Base-by-base conservation (phyloP, 64 coral and sea anemone species). In the Montipora cactus region DNA sequence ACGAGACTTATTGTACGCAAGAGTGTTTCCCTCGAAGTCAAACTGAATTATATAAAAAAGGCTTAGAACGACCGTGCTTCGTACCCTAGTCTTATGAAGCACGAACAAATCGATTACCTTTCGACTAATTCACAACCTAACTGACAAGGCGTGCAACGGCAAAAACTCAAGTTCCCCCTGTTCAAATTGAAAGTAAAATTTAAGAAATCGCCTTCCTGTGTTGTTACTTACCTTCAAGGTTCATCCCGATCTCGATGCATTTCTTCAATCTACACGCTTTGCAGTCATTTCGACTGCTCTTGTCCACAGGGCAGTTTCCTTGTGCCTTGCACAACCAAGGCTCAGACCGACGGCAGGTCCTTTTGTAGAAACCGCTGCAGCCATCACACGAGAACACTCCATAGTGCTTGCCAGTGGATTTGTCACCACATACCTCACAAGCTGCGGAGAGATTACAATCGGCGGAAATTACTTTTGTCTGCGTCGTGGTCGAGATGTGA, bases 331-430 rank as follows among this genome's bases (percentile, higher is more conserved):
- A 99, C 44, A 99, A 52, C 89, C 95, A 99, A 15, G 98, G 98
- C 15, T 92, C 95, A 12, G 92, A 19, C 21, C 98, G 92, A 11
- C 95, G 94, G 48, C 87, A 96, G 2, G 98, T 96, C 23, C 98
- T 80, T 47, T 99, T 99, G 81, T 96, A 99, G 50, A 99, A 99
- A 1, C 98, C 98, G 37, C 95, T 96, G 81, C 98, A 99, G 0
- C 98, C 98, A 80, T 99, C 98, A 57, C 98, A 99, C 4, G 91
- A 91, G 79, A 87, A 99, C 7, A 99, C 95, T 1, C 98, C 98
- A 81, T 99, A 99, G 21, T 99, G 98, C 66, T 99, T 99, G 1
- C 98, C 98, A 10, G 98, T 99, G 2, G 95, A 99, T 19, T 75
- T 85, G 75, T 99, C 98, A 0, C 95, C 95, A 87, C 98, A 99